Conservation (phyloP, 2,888 invertebrate genomes). For the Stenchaetothrips biformis region DNA sequence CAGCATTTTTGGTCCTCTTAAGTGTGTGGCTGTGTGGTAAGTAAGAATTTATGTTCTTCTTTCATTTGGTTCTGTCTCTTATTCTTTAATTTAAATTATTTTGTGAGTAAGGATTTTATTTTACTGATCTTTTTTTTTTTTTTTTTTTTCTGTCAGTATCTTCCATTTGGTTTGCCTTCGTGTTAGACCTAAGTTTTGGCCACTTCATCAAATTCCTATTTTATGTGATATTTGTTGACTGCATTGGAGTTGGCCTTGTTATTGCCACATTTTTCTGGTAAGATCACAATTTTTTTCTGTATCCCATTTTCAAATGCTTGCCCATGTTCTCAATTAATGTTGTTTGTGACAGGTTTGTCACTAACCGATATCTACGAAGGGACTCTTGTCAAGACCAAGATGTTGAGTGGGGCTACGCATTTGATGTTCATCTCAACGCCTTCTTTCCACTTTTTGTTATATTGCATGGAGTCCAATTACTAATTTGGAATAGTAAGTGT, state of each 20-base stretch:
- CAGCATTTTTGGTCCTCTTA: constrained; percentile 92
- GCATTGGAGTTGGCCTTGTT: constrained; percentile 79
- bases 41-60: constrained; percentile 42
- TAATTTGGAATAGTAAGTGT: constrained; percentile 73
- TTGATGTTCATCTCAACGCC: constrained; percentile 97
- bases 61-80: constrained; percentile 7
- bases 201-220: constrained; percentile 77
- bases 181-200: constrained; percentile 62
- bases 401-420: constrained; percentile 98
- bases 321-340: constrained; percentile 15
- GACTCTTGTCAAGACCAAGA: constrained; percentile 62
- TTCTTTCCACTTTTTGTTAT: constrained; percentile 95
- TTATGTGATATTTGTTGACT: constrained; percentile 92
- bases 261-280: constrained; percentile 88
- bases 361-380: constrained; percentile 70
- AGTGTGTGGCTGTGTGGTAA: constrained; percentile 76
- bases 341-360: constrained; percentile 62
- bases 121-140: constrained; percentile 29
- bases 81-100: constrained; percentile 31
- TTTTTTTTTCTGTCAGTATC: constrained; percentile 61
- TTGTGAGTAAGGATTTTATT: constrained; percentile 14
- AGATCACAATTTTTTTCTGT: constrained; percentile 42
- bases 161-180: constrained; percentile 81
- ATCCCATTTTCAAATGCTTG: background rate
- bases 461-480: constrained; percentile 85